phyloP scores from a whole-genome alignment of 2,888 invertebrate species.

The Temnothorax ravouxi region DNA sequence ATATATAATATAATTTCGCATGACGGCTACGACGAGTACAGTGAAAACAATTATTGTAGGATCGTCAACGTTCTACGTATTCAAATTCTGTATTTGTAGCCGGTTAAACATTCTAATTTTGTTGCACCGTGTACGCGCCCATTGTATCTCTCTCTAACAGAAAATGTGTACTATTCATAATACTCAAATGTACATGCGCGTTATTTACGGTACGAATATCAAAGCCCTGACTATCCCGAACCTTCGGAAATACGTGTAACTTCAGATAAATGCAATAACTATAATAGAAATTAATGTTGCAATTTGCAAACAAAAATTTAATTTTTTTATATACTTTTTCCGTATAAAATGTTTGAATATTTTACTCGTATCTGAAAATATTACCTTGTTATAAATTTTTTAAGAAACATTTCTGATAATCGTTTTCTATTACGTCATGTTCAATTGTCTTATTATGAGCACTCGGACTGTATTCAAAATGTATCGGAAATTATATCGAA shows the following conservation, averaged over 20 bases:
- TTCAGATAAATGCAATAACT: not conserved
- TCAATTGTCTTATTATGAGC: not conserved
- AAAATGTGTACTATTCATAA: slow-evolving; percentile 49
- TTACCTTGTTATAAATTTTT: not conserved
- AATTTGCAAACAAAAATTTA: slow-evolving; percentile 3
- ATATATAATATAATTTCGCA: slow-evolving; percentile 54
- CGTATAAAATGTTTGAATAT: slow-evolving; percentile 5
- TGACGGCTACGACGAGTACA: slow-evolving; percentile 48
- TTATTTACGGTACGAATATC: slow-evolving; percentile 49
- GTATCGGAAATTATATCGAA: not conserved
- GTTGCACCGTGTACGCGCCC: slow-evolving; percentile 29
- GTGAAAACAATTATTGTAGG: slow-evolving; percentile 57
- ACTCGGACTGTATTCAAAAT: not conserved
- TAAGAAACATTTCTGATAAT: not conserved
- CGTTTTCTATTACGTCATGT: not conserved
- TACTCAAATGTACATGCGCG: slow-evolving; percentile 37
- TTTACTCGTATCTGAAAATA: not conserved
- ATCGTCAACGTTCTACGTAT: slow-evolving; percentile 46
- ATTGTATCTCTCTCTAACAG: slow-evolving; percentile 43
- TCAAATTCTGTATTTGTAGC: slow-evolving; percentile 45
- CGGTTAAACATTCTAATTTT: slow-evolving; percentile 58
- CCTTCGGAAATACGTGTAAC: slow-evolving; percentile 19
- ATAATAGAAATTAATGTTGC: not conserved
- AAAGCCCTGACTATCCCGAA: slow-evolving; percentile 37
- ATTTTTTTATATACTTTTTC: not conserved